phyloP scores from a whole-genome alignment of 2,888 invertebrate species.

The Drosophila longiperda region DNA sequence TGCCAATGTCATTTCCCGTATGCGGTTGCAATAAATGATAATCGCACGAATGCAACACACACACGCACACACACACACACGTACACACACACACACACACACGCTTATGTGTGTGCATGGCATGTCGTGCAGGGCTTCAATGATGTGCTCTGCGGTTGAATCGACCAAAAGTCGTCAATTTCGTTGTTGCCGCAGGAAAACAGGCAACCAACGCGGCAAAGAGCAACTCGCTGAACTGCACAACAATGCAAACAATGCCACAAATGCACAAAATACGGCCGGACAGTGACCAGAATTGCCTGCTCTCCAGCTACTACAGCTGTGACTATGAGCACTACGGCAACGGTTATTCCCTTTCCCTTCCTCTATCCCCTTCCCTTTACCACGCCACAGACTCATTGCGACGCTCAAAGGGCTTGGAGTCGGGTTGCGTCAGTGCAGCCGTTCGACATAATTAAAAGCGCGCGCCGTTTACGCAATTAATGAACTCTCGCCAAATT shows the following conservation, averaged over 20 bases:
- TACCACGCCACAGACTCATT: not conserved
- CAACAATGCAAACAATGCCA: constrained; percentile 76
- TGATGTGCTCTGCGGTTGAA: constrained; percentile 59
- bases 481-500: constrained; percentile 79
- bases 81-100: not conserved
- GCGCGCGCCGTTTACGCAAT: constrained; percentile 79
- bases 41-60: constrained; percentile 48
- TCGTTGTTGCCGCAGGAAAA: constrained; percentile 70
- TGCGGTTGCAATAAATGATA: constrained; percentile 78
- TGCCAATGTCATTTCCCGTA: constrained; percentile 63
- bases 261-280: constrained; percentile 75
- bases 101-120: not conserved
- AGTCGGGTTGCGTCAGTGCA: constrained; percentile 34
- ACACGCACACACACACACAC: constrained; percentile 7
- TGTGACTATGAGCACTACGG: not conserved
- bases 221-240: constrained; percentile 43
- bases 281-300: constrained; percentile 43
- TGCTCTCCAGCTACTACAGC: not conserved
- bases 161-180: constrained; percentile 77
- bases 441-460: constrained; percentile 78
- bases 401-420: not conserved
- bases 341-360: not conserved
- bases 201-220: constrained; percentile 44
- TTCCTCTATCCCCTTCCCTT: not conserved
- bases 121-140: constrained; percentile 4